phyloP scores from a whole-genome alignment of 2,888 invertebrate species.

The Crematogaster levior region DNA sequence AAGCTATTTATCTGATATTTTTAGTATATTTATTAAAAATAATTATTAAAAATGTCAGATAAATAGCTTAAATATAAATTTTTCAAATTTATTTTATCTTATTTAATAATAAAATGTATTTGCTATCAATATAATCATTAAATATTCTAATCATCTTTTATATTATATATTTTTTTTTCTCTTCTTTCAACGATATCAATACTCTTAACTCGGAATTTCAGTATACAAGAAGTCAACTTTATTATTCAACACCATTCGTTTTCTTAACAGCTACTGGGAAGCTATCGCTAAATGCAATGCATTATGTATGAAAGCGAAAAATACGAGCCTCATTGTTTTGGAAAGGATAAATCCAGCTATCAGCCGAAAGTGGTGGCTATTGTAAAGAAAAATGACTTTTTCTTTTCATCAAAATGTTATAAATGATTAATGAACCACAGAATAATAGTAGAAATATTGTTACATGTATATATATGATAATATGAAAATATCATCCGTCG shows the following conservation, averaged over 20 bases:
- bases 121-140: not conserved
- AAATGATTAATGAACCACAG: too few species aligned
- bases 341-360: constrained; percentile 38
- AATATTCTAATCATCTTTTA: not conserved
- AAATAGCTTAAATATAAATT: too few species aligned
- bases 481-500: not conserved
- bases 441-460: not conserved
- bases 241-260: constrained; percentile 72
- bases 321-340: constrained; percentile 56
- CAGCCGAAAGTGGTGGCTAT: not conserved
- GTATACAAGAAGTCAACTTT: constrained; percentile 16
- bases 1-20: too few species aligned
- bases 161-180: not conserved
- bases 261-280: constrained; percentile 52
- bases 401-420: not conserved
- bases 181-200: not conserved
- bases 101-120: not conserved
- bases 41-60: too few species aligned
- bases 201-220: not conserved
- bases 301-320: constrained; percentile 79
- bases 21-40: too few species aligned
- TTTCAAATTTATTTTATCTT: not conserved
- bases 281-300: constrained; percentile 82
- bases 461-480: not conserved
- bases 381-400: constrained; percentile 26